Conservation (phyloP, 2,113 vertebrate genomes). For the Tautogolabrus adspersus region DNA sequence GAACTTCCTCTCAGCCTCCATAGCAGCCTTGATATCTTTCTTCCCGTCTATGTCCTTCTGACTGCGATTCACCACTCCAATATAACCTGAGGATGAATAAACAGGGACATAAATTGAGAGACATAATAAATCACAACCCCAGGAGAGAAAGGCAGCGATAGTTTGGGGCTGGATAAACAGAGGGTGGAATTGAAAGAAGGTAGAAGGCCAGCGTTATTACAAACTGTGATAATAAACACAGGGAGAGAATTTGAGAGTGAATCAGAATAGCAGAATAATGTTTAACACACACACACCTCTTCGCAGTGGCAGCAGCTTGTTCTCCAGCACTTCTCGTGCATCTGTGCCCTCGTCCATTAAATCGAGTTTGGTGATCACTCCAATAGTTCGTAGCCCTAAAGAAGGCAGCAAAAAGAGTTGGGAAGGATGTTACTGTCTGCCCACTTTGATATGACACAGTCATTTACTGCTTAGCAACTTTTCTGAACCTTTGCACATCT, state of each 20-base stretch:
- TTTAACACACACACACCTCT: conserved; percentile 82
- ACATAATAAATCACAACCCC: background rate
- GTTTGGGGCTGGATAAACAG: too few species aligned
- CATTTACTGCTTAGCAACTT: background rate
- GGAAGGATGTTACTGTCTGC: background rate
- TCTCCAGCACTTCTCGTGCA: conserved; percentile 92
- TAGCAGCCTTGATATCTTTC: conserved; percentile 88
- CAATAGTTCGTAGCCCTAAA: conserved; percentile 91
- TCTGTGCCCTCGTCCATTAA: conserved; percentile 97
- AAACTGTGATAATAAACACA: background rate
- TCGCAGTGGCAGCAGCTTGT: conserved; percentile 93
- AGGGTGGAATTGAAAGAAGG: background rate
- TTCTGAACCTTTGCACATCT: too few species aligned
- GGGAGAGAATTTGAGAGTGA: background rate
- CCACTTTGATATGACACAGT: background rate
- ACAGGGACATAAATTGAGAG: background rate
- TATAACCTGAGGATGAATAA: conserved; percentile 81
- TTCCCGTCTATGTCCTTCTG: conserved; percentile 92
- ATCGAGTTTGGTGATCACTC: conserved; percentile 95
- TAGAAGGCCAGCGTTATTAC: background rate
- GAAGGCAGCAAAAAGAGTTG: background rate
- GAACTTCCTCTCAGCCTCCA: conserved; percentile 90
- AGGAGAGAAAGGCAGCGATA: background rate
- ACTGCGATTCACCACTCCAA: conserved; percentile 91
- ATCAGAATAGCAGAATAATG: background rate